phyloP scores from a whole-genome alignment of 2,797 vertebrate genomes.

The Pangasius djambal region DNA sequence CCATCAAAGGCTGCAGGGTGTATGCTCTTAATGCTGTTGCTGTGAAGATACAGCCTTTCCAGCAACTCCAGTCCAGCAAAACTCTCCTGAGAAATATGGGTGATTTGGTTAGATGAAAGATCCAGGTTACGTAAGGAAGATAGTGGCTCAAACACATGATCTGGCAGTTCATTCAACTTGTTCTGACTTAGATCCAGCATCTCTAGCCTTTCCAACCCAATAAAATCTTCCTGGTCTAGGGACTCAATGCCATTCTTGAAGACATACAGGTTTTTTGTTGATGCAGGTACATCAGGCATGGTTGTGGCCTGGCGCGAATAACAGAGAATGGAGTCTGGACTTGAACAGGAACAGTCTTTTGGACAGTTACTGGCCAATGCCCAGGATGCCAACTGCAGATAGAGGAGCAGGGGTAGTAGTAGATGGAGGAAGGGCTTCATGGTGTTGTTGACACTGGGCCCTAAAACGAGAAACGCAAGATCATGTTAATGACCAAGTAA shows the following conservation, averaged over 20 bases:
- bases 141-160: constrained; percentile 83
- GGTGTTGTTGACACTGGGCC: constrained; percentile 61
- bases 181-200: constrained; percentile 94
- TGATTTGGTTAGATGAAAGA: constrained; percentile 87
- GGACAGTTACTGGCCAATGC: constrained; percentile 77
- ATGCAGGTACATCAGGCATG: constrained; percentile 79
- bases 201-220: constrained; percentile 76
- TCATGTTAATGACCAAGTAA: constrained; percentile 25
- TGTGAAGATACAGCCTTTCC: constrained; percentile 91
- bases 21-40: constrained; percentile 86
- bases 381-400: constrained; percentile 62
- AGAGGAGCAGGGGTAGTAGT: constrained; percentile 70
- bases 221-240: constrained; percentile 83
- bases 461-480: constrained; percentile 64
- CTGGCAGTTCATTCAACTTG: constrained; percentile 82
- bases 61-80: constrained; percentile 87
- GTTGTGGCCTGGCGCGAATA: constrained; percentile 75
- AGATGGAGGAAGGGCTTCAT: constrained; percentile 72
- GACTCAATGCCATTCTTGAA: constrained; percentile 86
- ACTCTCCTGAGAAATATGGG: constrained; percentile 84
- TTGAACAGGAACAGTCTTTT: constrained; percentile 80
- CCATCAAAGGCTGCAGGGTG: constrained; percentile 85
- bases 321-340: constrained; percentile 82
- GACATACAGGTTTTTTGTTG: constrained; percentile 80
- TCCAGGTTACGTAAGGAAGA: constrained; percentile 88